A percentile compares a stretch with the other conserved stretches of the same genome.
Conservation (phyloP, 2,113 vertebrate species). For the Anoplopoma fimbria region DNA sequence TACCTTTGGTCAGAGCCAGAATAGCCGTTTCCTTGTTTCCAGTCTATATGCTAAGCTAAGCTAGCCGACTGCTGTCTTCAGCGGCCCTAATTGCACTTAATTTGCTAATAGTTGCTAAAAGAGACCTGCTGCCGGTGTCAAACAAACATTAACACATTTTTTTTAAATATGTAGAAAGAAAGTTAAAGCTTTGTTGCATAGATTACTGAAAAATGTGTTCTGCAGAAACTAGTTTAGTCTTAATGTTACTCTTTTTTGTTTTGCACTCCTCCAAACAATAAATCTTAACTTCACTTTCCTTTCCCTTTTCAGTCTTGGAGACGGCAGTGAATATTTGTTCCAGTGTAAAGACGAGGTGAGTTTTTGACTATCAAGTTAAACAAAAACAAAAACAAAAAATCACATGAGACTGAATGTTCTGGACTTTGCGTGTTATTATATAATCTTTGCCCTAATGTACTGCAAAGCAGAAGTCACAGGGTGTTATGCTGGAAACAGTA, state of each 20-base stretch:
- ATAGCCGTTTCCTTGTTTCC: neutral
- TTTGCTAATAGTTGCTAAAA: neutral
- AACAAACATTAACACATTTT: neutral
- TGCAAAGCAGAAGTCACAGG: neutral
- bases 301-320: constrained; percentile 86
- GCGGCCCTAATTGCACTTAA: neutral
- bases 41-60: neutral
- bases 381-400: neutral
- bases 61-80: no score
- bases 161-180: neutral
- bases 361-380: neutral
- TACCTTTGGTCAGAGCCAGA: neutral
- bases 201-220: neutral
- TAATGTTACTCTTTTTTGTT: neutral
- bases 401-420: neutral
- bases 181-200: neutral
- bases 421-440: neutral
- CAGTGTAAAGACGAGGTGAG: constrained; percentile 97
- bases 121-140: neutral
- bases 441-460: neutral
- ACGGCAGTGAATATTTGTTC: constrained; percentile 95
- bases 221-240: neutral
- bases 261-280: neutral
- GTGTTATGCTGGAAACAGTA: neutral
- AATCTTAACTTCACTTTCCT: neutral